A percentile compares a stretch with the other conserved stretches of the same genome.
These are phyloP conservation scores for Leucosticte australis DNA, from an alignment of 2,113 vertebrate species.

Conservation along the genomic window DNA sequence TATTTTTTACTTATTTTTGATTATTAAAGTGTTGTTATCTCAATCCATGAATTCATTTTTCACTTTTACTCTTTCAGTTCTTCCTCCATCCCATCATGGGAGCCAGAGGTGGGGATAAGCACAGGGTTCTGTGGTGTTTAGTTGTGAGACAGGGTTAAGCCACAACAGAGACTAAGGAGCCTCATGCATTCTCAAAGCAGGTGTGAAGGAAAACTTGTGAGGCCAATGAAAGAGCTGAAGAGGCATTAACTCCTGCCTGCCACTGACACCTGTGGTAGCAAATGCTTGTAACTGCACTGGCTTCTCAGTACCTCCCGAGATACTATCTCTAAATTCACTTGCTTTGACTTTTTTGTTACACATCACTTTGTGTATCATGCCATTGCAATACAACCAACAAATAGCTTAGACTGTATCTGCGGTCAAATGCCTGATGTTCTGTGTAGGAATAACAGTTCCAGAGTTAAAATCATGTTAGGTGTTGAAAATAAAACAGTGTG, in stretches of 20 bases:
- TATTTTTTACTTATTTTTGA: not conserved
- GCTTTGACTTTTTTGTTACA: not conserved
- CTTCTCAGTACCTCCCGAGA: not conserved
- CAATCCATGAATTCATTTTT: not conserved
- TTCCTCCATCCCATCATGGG: not conserved
- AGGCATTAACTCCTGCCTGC: not conserved
- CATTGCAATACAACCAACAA: not conserved
- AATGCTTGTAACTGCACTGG: not conserved
- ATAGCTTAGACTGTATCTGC: not conserved
- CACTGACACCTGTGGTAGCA: too few relatives aligned
- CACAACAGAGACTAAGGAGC: not conserved
- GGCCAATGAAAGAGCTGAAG: not conserved
- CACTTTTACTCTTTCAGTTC: not conserved
- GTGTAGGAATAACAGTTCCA: not conserved
- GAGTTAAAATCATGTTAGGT: not conserved
- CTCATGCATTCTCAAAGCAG: not conserved
- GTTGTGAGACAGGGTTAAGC: not conserved
- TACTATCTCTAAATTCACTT: not conserved
- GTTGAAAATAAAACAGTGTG: not conserved
- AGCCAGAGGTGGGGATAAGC: rapidly evolving
- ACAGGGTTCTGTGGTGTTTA: rapidly evolving
- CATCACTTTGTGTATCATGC: rapidly evolving
- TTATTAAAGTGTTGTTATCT: not conserved
- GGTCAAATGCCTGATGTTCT: not conserved
- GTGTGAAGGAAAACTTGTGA: not conserved